These are phyloP conservation scores for Atethmia centrago DNA, from an alignment of 2,888 invertebrate species.

Conservation along the genomic window DNA sequence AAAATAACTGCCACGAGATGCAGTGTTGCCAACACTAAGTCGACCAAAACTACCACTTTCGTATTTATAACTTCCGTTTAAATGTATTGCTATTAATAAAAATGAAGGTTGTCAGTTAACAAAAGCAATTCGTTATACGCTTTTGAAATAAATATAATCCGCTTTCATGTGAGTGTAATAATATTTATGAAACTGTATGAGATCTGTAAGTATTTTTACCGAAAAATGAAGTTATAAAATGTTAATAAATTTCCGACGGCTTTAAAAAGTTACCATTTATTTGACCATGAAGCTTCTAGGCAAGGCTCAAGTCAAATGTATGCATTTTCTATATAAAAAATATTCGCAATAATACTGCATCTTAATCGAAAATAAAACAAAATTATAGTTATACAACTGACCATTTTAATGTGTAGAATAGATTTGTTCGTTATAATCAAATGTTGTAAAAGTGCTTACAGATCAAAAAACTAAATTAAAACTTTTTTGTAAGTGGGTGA, in stretches of 20 bases:
- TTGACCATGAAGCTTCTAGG: constrained; percentile 11
- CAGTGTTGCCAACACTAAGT: constrained; percentile 75
- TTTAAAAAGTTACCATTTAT: constrained; percentile 22
- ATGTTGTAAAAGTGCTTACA: constrained; percentile 71
- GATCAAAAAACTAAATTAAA: constrained; percentile 67
- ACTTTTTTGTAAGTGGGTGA: constrained; percentile 78
- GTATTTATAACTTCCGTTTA: constrained; percentile 59
- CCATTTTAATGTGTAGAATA: constrained; percentile 42
- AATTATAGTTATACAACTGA: constrained; percentile 29
- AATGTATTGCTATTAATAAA: constrained; percentile 60
- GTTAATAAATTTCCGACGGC: constrained; percentile 30
- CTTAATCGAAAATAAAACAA: constrained; percentile 22
- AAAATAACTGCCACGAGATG: constrained; percentile 59
- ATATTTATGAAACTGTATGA: constrained; percentile 70
- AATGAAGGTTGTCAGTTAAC: constrained; percentile 80
- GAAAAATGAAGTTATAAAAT: constrained; percentile 30
- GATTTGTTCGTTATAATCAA: constrained; percentile 34
- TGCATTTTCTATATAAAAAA: constrained; percentile 15
- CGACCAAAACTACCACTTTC: constrained; percentile 69
- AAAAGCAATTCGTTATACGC: constrained; percentile 85
- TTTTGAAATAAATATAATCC: constrained; percentile 82
- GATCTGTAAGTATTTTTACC: constrained; percentile 80
- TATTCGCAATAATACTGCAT: constrained; percentile 17
- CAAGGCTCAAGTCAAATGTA: constrained; percentile 3
- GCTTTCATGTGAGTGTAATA: constrained; percentile 86